phyloP scores from a whole-genome alignment of 2,113 vertebrate species.

The Murina feae region DNA sequence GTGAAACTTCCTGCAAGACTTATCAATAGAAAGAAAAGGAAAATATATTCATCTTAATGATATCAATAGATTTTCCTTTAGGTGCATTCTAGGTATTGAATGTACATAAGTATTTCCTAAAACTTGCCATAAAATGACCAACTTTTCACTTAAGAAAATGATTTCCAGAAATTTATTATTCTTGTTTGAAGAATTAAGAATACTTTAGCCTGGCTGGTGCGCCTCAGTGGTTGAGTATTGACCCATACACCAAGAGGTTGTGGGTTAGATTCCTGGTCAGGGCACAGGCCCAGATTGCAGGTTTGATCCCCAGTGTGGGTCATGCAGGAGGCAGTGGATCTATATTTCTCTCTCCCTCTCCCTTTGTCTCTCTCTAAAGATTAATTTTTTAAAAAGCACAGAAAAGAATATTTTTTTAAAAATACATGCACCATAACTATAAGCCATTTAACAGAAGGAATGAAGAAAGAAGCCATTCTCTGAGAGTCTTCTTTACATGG shows the following conservation, averaged over 20 bases:
- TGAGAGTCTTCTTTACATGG: not conserved
- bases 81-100: not conserved
- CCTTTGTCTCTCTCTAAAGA: no score
- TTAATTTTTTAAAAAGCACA: not conserved
- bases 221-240: no score
- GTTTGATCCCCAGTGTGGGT: no score
- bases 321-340: no score
- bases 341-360: no score
- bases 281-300: no score
- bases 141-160: not conserved
- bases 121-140: constrained; percentile 9
- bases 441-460: constrained; percentile 30
- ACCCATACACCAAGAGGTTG: no score
- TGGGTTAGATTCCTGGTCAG: no score
- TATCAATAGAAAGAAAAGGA: not conserved
- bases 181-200: constrained; percentile 7
- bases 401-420: not conserved
- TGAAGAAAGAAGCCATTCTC: not conserved
- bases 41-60: not conserved
- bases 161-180: not conserved
- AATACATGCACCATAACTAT: not conserved
- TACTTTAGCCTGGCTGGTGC: not conserved
- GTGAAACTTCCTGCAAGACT: not conserved
- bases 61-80: not conserved
- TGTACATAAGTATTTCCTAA: constrained; percentile 18